phyloP scores from a whole-genome alignment of 1,140 invertebrate species.

The Coelopa frigida region DNA sequence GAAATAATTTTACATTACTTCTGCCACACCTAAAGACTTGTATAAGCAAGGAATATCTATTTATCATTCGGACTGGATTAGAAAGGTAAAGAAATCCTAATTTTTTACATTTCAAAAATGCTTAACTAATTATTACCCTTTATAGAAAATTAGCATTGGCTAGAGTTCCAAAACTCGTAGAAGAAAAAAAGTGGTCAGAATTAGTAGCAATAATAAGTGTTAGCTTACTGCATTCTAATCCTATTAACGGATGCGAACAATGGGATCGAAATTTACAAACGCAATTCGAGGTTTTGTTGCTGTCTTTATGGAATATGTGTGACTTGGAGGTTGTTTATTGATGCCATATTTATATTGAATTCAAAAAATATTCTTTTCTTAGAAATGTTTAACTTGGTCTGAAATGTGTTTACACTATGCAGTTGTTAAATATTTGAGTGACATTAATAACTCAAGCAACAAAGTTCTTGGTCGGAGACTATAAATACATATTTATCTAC shows the following conservation, averaged over 20 bases:
- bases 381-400: slow-evolving; percentile 69
- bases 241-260: slow-evolving; percentile 51
- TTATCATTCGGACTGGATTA: slow-evolving; percentile 22
- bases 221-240: too few species aligned
- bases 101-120: too few species aligned
- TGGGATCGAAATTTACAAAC: slow-evolving; percentile 15
- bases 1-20: background rate
- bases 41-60: slow-evolving; percentile 6
- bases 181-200: slow-evolving; percentile 56
- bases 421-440: slow-evolving; percentile 52
- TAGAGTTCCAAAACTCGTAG: slow-evolving; percentile 53
- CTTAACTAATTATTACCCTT: too few species aligned
- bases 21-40: slow-evolving; percentile 8
- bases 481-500: slow-evolving; percentile 61
- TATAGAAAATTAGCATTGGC: slow-evolving; percentile 23
- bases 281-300: slow-evolving; percentile 59
- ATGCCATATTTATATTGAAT: background rate
- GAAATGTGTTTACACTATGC: slow-evolving; percentile 62
- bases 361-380: slow-evolving; percentile 47
- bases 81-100: slow-evolving; percentile 19
- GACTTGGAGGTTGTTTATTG: slow-evolving; percentile 5
- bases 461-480: slow-evolving; percentile 56
- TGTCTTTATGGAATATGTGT: slow-evolving; percentile 59
- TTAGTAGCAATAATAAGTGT: slow-evolving; percentile 58
- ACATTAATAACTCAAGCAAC: slow-evolving; percentile 44